Evolutionary conservation across 2,113 vertebrate genomes (phyloP).

Genomic region (Ivindomyrus marchei): DNA sequence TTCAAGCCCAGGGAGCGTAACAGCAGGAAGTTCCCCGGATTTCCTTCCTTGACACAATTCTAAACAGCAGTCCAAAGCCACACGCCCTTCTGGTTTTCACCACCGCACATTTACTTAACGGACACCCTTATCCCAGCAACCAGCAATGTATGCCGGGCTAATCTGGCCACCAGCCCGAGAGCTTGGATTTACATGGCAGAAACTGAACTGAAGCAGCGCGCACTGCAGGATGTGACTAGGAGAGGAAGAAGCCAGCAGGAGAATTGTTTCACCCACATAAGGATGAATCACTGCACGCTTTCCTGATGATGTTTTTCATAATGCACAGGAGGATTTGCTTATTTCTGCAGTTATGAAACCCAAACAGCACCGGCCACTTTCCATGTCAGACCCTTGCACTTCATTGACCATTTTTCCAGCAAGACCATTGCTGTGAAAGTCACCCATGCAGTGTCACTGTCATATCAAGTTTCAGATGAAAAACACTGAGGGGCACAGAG

Average conservation of each 20-base stretch:
- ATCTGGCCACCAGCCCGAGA: background rate
- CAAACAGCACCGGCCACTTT: background rate
- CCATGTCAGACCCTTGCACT: background rate
- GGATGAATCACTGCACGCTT: background rate
- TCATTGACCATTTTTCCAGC: background rate
- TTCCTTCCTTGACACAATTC: background rate
- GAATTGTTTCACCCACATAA: background rate
- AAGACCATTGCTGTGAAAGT: background rate
- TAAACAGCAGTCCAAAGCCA: background rate
- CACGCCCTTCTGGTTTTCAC: background rate
- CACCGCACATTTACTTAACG: background rate
- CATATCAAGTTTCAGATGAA: background rate
- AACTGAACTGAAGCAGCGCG: background rate
- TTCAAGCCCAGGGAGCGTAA: background rate
- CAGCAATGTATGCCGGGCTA: background rate
- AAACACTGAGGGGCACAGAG: background rate
- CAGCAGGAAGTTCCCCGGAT: constrained; percentile 1
- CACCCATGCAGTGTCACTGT: background rate
- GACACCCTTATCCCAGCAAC: background rate
- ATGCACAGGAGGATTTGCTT: background rate
- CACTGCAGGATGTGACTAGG: background rate
- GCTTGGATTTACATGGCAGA: background rate
- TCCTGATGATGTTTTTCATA: background rate
- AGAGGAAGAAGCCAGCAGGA: background rate
- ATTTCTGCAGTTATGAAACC: background rate